A percentile compares a stretch with the other conserved stretches of the same genome.
These are phyloP conservation scores for Calvadosia cruxmelitensis DNA, from an alignment of 30 jellyfish, hydroid and myxozoan genomes.

Conservation along the genomic window DNA sequence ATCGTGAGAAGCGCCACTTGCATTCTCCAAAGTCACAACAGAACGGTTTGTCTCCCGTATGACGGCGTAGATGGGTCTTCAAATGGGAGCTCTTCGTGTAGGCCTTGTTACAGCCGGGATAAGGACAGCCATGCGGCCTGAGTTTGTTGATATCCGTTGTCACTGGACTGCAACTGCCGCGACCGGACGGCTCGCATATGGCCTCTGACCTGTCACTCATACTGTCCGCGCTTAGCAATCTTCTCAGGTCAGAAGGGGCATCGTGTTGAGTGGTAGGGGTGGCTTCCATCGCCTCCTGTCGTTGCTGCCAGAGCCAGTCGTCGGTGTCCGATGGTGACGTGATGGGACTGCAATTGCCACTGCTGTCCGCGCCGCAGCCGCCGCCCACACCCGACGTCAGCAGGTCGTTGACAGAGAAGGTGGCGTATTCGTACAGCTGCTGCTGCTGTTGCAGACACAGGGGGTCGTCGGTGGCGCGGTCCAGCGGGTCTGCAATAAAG, in stretches of 20 bases:
- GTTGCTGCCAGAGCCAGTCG: background rate
- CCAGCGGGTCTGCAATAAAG: background rate
- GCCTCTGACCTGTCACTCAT: background rate
- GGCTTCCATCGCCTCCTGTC: background rate
- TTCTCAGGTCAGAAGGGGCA: background rate
- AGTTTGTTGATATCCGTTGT: conserved; percentile 6
- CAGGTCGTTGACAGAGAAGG: background rate
- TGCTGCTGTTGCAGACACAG: background rate
- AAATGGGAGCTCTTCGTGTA: conserved; percentile 53
- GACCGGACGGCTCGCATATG: background rate
- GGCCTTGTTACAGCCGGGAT: conserved; percentile 42
- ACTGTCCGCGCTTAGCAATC: background rate
- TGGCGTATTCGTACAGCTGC: background rate
- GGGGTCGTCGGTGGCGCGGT: background rate
- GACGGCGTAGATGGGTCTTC: conserved; percentile 55
- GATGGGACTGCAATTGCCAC: background rate
- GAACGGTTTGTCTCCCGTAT: conserved; percentile 61
- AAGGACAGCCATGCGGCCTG: conserved; percentile 41
- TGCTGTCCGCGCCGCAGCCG: background rate
- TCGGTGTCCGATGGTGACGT: background rate
- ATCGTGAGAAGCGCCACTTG: conserved; percentile 58
- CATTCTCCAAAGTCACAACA: conserved; percentile 44
- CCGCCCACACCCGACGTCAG: background rate
- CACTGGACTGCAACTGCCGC: conserved; percentile 1
- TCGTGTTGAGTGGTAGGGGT: background rate